These are phyloP conservation scores for Meloidogyne floridensis DNA, from an alignment of 1,140 invertebrate genomes.

Conservation along the genomic window DNA sequence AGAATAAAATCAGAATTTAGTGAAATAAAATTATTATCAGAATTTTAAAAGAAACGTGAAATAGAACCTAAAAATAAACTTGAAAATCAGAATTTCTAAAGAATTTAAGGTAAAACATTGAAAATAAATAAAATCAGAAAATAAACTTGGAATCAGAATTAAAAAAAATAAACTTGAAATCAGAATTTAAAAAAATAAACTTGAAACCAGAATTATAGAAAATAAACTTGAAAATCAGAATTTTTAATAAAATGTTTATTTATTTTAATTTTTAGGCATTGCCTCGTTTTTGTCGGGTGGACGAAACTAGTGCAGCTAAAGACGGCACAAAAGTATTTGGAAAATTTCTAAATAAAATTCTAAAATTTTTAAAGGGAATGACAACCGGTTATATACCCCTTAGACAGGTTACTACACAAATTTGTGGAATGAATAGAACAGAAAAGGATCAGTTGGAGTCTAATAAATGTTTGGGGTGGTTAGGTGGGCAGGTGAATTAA, in stretches of 20 bases:
- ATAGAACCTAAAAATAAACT: not conserved
- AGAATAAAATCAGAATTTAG: too few relatives aligned
- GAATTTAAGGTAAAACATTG: too few relatives aligned
- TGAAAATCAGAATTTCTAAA: not conserved
- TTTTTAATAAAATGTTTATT: not conserved
- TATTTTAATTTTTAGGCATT: conserved; percentile 20
- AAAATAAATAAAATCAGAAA: too few relatives aligned
- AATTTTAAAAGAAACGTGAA: too few relatives aligned
- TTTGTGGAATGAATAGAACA: conserved; percentile 43
- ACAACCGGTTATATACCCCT: conserved; percentile 24
- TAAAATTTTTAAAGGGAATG: conserved; percentile 9
- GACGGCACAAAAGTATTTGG: conserved; percentile 19
- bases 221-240: not conserved
- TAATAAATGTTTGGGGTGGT: conserved; percentile 46
- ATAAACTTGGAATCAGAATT: too few relatives aligned
- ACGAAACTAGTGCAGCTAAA: conserved; percentile 35
- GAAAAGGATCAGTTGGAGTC: conserved; percentile 48
- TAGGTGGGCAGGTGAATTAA: conserved; percentile 39
- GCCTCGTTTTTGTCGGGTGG: conserved; percentile 43
- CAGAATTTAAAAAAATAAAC: too few relatives aligned
- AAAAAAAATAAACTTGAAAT: too few relatives aligned
- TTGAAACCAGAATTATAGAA: too few relatives aligned
- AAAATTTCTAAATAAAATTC: conserved; percentile 11
- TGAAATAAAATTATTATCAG: too few relatives aligned
- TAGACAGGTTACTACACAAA: conserved; percentile 42